Percentiles rank a stretch among this genome's conserved stretches.
Conservation (phyloP, 2,888 invertebrate species). For the Drosophila melanosoma region DNA sequence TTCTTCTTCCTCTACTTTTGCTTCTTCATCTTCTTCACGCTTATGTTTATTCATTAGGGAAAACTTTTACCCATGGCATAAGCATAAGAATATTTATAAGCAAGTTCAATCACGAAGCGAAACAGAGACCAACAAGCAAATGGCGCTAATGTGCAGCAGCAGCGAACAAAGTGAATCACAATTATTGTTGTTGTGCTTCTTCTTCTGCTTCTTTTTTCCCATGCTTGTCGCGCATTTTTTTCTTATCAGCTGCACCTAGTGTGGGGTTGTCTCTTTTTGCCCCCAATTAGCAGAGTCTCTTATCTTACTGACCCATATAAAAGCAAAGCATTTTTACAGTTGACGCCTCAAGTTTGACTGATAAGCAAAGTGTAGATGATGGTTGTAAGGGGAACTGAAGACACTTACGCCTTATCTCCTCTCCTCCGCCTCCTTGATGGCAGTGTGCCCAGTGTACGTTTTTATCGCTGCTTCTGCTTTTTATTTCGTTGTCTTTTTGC, state of each 20-base stretch:
- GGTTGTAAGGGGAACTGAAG: conserved; percentile 7
- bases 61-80: conserved; percentile 10
- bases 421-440: conserved; percentile 25
- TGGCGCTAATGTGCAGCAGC: conserved; percentile 30
- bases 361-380: conserved; percentile 32
- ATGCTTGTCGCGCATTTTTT: conserved; percentile 7
- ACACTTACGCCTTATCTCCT: conserved; percentile 17
- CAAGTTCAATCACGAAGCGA: conserved; percentile 13
- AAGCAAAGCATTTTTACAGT: conserved; percentile 12
- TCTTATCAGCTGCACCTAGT: conserved; percentile 44
- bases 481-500: conserved; percentile 5
- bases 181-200: not conserved
- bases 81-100: conserved; percentile 13
- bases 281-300: conserved; percentile 18
- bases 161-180: conserved; percentile 47
- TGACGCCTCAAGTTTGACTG: conserved; percentile 52
- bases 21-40: not conserved
- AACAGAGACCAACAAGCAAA: conserved; percentile 13
- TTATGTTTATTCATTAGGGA: conserved; percentile 38
- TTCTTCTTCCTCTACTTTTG: not conserved
- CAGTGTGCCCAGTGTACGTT: conserved; percentile 45
- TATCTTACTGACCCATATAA: conserved; percentile 56
- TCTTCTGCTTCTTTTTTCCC: conserved; percentile 29
- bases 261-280: not conserved
- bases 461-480: conserved; percentile 16